Evolutionary conservation across 2,888 invertebrate genomes (phyloP).

Genomic region (Drosophila phalerata): DNA sequence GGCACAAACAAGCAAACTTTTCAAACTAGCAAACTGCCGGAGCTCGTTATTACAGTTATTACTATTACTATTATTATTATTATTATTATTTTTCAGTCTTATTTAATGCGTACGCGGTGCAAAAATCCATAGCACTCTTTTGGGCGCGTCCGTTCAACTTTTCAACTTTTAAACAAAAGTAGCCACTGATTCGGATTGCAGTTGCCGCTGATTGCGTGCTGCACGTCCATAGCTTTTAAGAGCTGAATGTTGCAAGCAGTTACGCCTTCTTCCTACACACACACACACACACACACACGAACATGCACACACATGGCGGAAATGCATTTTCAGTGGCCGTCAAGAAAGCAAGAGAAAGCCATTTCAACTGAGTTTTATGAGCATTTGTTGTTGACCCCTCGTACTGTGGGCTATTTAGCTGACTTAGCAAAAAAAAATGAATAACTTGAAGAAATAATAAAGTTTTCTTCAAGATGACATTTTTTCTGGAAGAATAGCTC

Average conservation of each 20-base stretch:
- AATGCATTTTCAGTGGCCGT: slow-evolving; percentile 78
- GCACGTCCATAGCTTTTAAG: slow-evolving; percentile 75
- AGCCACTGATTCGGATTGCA: slow-evolving; percentile 65
- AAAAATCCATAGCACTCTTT: slow-evolving; percentile 43
- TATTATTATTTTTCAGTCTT: slow-evolving; percentile 52
- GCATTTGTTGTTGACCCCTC: slow-evolving; percentile 60
- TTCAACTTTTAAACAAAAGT: slow-evolving; percentile 76
- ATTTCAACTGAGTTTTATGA: slow-evolving; percentile 76
- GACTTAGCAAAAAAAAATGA: background rate
- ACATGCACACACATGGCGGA: slow-evolving; percentile 50
- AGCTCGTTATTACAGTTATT: slow-evolving; percentile 70
- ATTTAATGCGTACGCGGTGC: slow-evolving; percentile 48
- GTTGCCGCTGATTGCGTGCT: slow-evolving; percentile 67
- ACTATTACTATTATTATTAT: slow-evolving; percentile 55
- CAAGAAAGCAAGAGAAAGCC: slow-evolving; percentile 79
- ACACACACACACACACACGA: slow-evolving; percentile 15
- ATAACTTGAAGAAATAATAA: background rate
- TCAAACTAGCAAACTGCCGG: slow-evolving; percentile 59
- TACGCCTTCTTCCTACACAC: slow-evolving; percentile 52
- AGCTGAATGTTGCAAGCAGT: slow-evolving; percentile 64
- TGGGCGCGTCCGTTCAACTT: slow-evolving; percentile 45
- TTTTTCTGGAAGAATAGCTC: background rate
- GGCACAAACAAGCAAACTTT: slow-evolving; percentile 68
- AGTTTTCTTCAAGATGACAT: background rate
- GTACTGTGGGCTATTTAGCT: background rate